Base-by-base conservation (phyloP, 2,797 vertebrate genomes). In the Poeciliopsis paucimaculata region DNA sequence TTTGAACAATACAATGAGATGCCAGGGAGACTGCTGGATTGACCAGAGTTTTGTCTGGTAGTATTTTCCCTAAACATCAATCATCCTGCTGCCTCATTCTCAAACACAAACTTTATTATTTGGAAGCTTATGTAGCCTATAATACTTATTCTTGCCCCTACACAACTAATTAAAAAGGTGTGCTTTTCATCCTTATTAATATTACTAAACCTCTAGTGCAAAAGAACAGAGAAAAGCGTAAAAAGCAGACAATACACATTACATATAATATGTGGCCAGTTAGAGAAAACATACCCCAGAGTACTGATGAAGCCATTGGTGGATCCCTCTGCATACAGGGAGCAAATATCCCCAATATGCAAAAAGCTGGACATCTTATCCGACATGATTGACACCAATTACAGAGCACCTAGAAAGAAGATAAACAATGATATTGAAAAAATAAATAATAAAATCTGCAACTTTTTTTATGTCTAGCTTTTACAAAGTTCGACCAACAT, bases 311-410 rank as follows among this genome's bases (percentile, higher is more conserved):
- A 99, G 82, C 98, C 98, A 89, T 97, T 98, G 81, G 98, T 99
- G 82, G 98, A 98, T 77, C 98, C 98, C 89, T 99, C 98, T 12
- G 98, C 98, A 76, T 99, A 99, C 90, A 99, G 95, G 94, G 98
- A 99, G 93, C 98, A 99, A 89, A 99, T 98, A 95, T 99, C 98
- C 95, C 98, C 98, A 55, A 98, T 98, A 87, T 99, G 98, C 71
- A 99, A 96, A 93, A 99, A 99, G 93, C 98, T 99, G 88, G 98
- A 99, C 97, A 99, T 99, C 96, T 99, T 99, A 95, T 99, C 98
- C 12, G 98, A 98, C 98, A 99, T 99, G 94, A 83, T 87, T 47
- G 84, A 77, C 68, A 39, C 83, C 70, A 77, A 81, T 71, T 41
- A 43, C 66, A 74, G 51, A 73, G 81, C 87, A 89, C 91, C 92